Evolutionary conservation across 2,113 vertebrate genomes (phyloP), one percentile per base, ranked within the genome.

Genomic region (Daboia siamensis): DNA sequence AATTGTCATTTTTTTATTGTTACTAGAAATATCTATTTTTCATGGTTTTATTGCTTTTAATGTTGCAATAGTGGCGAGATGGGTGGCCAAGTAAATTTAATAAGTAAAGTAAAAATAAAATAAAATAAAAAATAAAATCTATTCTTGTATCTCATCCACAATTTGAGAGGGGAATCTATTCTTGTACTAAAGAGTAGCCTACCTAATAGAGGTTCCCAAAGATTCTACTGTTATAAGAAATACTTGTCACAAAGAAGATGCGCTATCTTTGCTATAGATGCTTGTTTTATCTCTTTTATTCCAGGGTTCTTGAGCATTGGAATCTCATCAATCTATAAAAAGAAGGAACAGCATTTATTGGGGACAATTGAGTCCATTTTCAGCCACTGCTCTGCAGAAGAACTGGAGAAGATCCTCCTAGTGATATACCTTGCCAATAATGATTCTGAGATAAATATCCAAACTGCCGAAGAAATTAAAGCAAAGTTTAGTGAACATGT

Each of bases 341-440:
- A 88, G 3, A 92, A 92, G 52, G 93, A 91, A 52, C 90, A 80
- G 15, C 94, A 93, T 44, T 87, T 96, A n/a, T 20, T 91, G 89
- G 90, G 24, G 23, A 96, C 96, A 17, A 29, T 95, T 52, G 51
- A 92, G 4, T 95, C 96, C 11, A 92, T 96, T 26, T 95, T 95
- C 90, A 92, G 24, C 8, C 90, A 94, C 69, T 92, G 85, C 39
- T 94, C 61, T 24, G 21, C 51, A 52, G 26, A 56, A 26, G 95
- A 95, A 90, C 21, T 94, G 80, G 33, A 90, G 0, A 44, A 92
- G 48, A 93, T 93, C 6, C 29, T 91, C 59, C 29, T 95, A 9
- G 95, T 95, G 39, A 90, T 96, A 48, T 95, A 94, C 20, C 86
- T 96, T 85, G 92, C 95, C 20, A 92, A 95, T 54, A 86, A 86